Percentiles rank a stretch among this genome's conserved stretches.
phyloP scores from a whole-genome alignment of 2,797 vertebrate genomes.

The Pseudopleuronectes americanus region DNA sequence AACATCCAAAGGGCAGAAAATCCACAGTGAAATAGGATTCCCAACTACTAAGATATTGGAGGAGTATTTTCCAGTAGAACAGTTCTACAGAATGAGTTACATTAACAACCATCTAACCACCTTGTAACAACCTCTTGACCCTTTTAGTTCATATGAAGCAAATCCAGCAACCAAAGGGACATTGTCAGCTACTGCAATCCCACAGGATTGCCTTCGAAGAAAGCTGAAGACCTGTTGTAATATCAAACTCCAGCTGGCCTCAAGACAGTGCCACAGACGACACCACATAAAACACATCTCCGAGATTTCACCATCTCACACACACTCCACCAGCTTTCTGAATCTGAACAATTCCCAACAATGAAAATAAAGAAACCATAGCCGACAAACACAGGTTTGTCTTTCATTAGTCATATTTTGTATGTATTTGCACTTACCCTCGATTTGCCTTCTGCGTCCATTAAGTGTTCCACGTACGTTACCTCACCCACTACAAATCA shows the following conservation, averaged over 20 bases:
- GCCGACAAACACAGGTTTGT: constrained; percentile 86
- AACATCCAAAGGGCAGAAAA: constrained; percentile 72
- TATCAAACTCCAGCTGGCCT: constrained; percentile 78
- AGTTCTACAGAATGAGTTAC: constrained; percentile 56
- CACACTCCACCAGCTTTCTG: constrained; percentile 72
- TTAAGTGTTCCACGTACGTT: constrained; percentile 99
- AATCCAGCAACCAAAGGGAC: constrained; percentile 74
- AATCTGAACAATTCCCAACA: constrained; percentile 77
- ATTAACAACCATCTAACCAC: constrained; percentile 73
- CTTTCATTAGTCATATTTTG: constrained; percentile 77
- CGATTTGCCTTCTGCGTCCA: constrained; percentile 99
- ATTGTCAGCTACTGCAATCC: constrained; percentile 72
- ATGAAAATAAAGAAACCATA: constrained; percentile 81
- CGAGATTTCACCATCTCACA: constrained; percentile 84
- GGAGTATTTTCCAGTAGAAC: constrained; percentile 59
- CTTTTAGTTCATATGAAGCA: constrained; percentile 72
- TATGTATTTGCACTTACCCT: constrained; percentile 97
- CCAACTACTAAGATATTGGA: constrained; percentile 67
- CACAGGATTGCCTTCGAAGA: constrained; percentile 78
- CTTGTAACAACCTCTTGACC: constrained; percentile 75
- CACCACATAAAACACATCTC: constrained; percentile 80
- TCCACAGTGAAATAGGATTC: constrained; percentile 69
- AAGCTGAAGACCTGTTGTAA: constrained; percentile 76
- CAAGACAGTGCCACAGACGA: constrained; percentile 80
- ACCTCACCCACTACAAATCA: constrained; percentile 99